A percentile compares a stretch with the other conserved stretches of the same genome.
These are phyloP conservation scores for Hassar affinis DNA, from an alignment of 2,113 vertebrate genomes.

Conservation along the genomic window DNA sequence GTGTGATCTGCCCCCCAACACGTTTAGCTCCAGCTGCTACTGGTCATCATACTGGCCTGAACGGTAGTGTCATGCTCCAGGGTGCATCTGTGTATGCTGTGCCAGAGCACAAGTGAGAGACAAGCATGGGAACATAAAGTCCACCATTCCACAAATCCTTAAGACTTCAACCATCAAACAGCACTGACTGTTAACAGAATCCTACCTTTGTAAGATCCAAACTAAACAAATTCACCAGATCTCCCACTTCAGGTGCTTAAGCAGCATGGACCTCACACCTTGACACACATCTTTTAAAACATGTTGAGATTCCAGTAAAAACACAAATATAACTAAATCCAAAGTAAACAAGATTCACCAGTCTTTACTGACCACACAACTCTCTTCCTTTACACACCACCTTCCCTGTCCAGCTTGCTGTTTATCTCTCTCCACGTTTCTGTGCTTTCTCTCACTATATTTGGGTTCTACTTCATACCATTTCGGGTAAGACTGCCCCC, in stretches of 20 bases:
- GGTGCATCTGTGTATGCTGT: not conserved
- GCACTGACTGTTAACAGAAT: not conserved
- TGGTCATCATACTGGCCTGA: not conserved
- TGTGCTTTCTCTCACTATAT: not conserved
- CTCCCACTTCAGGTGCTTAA: not conserved
- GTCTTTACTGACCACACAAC: not conserved
- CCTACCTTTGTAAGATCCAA: not conserved
- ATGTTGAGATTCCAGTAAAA: not conserved
- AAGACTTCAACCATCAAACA: not conserved
- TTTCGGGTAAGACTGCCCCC: slow-evolving; percentile 15
- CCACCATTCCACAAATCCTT: not conserved
- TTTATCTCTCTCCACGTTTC: not conserved
- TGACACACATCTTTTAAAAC: not conserved
- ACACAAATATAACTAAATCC: not conserved
- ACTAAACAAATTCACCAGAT: not conserved
- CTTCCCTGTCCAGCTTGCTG: not conserved
- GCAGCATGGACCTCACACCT: slow-evolving; percentile 7
- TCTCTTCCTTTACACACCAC: not conserved
- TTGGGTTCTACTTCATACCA: not conserved
- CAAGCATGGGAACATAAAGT: not conserved
- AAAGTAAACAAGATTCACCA: slow-evolving; percentile 10
- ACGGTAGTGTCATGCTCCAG: not conserved
- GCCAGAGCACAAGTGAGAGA: not conserved
- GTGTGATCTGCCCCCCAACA: no score
- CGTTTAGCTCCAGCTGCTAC: no score